Conservation (phyloP, 2,888 invertebrate genomes). For the Lepidonotus clava region DNA sequence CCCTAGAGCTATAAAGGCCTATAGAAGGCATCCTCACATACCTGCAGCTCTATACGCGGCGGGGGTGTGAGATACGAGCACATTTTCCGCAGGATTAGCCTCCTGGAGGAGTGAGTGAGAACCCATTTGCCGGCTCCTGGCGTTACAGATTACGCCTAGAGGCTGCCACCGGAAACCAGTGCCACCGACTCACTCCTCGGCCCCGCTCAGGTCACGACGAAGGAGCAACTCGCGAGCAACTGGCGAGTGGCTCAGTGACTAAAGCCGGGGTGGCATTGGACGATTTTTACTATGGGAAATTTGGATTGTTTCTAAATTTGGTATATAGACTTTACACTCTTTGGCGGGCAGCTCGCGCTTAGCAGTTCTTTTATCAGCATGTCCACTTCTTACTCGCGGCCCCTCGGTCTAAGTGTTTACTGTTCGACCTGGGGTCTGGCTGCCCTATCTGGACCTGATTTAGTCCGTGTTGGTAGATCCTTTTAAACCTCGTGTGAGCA, state of each 20-base stretch:
- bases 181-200: not conserved
- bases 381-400: not conserved
- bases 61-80: too few species aligned
- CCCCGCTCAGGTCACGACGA: not conserved
- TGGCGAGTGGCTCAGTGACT: too few species aligned
- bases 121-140: not conserved
- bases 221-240: not conserved
- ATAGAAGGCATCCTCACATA: too few species aligned
- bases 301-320: too few species aligned
- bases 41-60: too few species aligned
- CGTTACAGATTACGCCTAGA: slow-evolving; percentile 5
- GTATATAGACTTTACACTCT: not conserved
- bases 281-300: too few species aligned
- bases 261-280: too few species aligned
- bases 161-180: not conserved
- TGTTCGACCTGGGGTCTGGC: not conserved
- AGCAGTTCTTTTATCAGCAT: not conserved
- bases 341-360: not conserved
- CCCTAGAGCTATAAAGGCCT: too few species aligned
- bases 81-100: not conserved
- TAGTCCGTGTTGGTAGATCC: not conserved
- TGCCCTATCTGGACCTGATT: slow-evolving; percentile 13
- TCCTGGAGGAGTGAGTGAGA: not conserved
- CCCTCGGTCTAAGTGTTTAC: not conserved
- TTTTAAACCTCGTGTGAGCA: too few species aligned